Evolutionary conservation across 2,888 invertebrate genomes (phyloP), one percentile per base, ranked within the genome.

Genomic region (Thecocarcelia acutangulata): DNA sequence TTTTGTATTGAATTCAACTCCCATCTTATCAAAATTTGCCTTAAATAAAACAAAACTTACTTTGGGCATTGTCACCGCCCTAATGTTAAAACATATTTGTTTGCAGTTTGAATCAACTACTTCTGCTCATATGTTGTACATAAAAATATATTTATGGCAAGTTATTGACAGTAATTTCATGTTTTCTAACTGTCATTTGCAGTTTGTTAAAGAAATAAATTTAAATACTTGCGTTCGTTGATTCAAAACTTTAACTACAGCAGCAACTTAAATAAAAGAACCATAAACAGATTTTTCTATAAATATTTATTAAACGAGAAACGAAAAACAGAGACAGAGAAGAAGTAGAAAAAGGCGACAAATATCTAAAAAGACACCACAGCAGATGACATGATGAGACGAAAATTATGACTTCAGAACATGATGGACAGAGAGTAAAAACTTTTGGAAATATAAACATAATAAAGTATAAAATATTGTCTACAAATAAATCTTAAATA

Each of bases 151-250:
- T 77, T 81, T 77, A 73, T 76, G 56, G 56, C 68, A 76, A 81
- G 58, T 73, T 77, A 81, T 81, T 77, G 81, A 73, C 77, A 73
- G 73, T 81, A 81, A 81, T 77, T 77, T 81, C 68, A 81, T 81
- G 69, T 77, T 69, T 75, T 81, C 56, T 73, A 77, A 81, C 81
- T 81, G 81, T 81, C 72, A 81, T 81, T 81, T 81, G 58, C 81
- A 81, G 81, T 77, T 81, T 73, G 77, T 63, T 73, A 73, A 69
- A 68, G 56, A 77, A 56, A 73, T 81, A 81, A 81, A 81, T 77
- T 77, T 63, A 61, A 76, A 76, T 81, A 63, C 28, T 68, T 72
- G 59, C 46, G 37, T 59, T 77, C 40, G 61, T 63, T 21, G 61
- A 54, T 76, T 61, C 54, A 37, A 63, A 77, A 69, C 17, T 40